These are phyloP conservation scores for Spermophilus dauricus DNA, from an alignment of 2,113 vertebrate genomes.

Conservation along the genomic window DNA sequence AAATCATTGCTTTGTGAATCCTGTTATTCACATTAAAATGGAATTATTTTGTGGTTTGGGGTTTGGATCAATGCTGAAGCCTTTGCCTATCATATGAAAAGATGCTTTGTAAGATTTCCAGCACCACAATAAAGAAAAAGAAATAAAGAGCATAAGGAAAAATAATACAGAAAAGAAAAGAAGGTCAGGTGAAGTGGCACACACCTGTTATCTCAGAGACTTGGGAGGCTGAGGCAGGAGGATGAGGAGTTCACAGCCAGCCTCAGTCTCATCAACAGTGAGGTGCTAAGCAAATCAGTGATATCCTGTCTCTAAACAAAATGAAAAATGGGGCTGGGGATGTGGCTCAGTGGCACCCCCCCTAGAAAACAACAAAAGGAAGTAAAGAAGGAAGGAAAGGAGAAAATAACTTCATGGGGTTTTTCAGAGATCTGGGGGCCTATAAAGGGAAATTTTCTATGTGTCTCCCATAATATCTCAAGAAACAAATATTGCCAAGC, in stretches of 20 bases:
- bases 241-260: no score
- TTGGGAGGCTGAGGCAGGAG: no score
- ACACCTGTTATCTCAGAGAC: no score
- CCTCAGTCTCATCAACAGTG: no score
- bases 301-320: no score
- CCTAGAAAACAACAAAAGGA: no score
- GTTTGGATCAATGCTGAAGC: no score
- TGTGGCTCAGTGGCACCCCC: no score
- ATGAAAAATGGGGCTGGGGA: no score
- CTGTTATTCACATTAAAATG: slow-evolving; percentile 27
- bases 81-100: not conserved
- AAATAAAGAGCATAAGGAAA: not conserved
- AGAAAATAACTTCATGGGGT: not conserved
- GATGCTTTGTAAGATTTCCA: not conserved
- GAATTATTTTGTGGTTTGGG: not conserved
- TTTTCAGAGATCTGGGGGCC: not conserved
- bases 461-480: not conserved
- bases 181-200: no score
- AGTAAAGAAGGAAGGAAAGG: no score
- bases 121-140: not conserved
- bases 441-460: not conserved
- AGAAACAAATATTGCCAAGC: not conserved
- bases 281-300: no score
- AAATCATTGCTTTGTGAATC: not conserved
- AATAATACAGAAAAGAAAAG: not conserved